Percentiles rank a stretch among this genome's conserved stretches.
Conservation (phyloP, 2,888 invertebrate genomes). For the Morpho deidamia region DNA sequence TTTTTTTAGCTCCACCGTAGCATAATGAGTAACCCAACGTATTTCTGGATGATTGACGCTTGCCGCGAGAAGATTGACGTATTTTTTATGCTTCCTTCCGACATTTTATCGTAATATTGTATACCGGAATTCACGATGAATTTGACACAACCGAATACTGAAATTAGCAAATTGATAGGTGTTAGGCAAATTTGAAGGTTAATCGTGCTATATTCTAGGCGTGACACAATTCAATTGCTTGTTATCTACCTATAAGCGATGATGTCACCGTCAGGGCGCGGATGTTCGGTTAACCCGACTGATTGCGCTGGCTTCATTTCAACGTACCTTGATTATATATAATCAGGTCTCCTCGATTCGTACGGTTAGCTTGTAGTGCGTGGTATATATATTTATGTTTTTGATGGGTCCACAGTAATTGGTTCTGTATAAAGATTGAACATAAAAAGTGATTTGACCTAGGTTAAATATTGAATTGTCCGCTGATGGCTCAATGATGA, state of each 20-base stretch:
- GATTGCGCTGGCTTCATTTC: slow-evolving; percentile 15
- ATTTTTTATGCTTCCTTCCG: slow-evolving; percentile 16
- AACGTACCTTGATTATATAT: slow-evolving; percentile 2
- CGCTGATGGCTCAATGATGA: slow-evolving; percentile 3
- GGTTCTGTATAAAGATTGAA: slow-evolving; percentile 1
- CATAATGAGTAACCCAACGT: slow-evolving; percentile 31
- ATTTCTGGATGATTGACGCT: slow-evolving; percentile 31
- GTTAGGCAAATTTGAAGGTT: slow-evolving; percentile 23
- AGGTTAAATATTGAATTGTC: slow-evolving; percentile 5
- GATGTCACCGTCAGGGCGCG: slow-evolving; percentile 63
- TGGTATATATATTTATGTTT: not conserved
- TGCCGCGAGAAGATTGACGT: slow-evolving; percentile 24
- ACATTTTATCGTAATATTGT: slow-evolving; percentile 13
- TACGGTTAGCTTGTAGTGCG: slow-evolving; percentile 14
- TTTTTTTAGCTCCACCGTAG: slow-evolving; percentile 40
- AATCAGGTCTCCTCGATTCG: slow-evolving; percentile 21
- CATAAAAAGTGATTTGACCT: slow-evolving; percentile 16
- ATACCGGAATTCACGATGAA: not conserved
- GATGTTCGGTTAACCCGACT: slow-evolving; percentile 47
- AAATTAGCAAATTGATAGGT: slow-evolving; percentile 10
- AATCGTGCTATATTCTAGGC: slow-evolving; percentile 41
- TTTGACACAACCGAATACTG: not conserved
- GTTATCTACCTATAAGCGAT: slow-evolving; percentile 62
- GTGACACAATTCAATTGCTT: slow-evolving; percentile 59
- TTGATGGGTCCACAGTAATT: not conserved